Base-by-base conservation (phyloP, 2,888 invertebrate genomes). In the Nomada goodeniana region DNA sequence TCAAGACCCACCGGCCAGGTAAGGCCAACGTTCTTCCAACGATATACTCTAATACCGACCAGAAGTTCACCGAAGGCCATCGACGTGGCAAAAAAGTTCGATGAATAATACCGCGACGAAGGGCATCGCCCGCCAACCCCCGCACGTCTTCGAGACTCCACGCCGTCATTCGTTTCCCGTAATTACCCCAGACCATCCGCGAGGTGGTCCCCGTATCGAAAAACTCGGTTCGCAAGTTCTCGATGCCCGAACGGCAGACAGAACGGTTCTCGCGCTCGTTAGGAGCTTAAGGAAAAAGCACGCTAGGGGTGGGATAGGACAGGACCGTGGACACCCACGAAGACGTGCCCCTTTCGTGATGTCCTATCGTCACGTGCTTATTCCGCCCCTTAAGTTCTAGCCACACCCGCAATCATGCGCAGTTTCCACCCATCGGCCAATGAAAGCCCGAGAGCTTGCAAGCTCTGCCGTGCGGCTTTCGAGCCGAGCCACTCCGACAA, bases 391-490 rank as follows among this genome's bases (percentile, higher is more conserved):
- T 87, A 90, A 89, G 90, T 90, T 89, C 87, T 76, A 88, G 89
- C 87, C 88, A 90, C 93, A 92, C 93, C 93, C 90, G 91, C 88
- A 89, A 90, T 90, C 92, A 92, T 92, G 93, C 93, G 93, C 93
- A 93, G 90, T 90, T 88, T 88, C 92, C 93, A 90, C 93, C 93
- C 91, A 86, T 84, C 87, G 90, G 85, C 93, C 93, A 93, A 93
- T 93, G 90, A 88, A 82, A 85, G 86, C 88, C 84, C 89, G 89
- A 87, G 91, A 89, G 89, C 90, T 91, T 90, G 91, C 89, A 90
- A 91, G 90, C 90, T 90, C 90, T 77, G 85, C 84, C 82, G 82
- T 86, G 85, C 85, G 87, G 90, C 89, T 92, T 91, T 91, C 88
- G 86, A 86, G 89, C 86, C 87, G 89, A 89, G 88, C 90, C 90